These are phyloP conservation scores for Grammomys dolichurus DNA, from an alignment of 2,113 vertebrate genomes.

Conservation along the genomic window DNA sequence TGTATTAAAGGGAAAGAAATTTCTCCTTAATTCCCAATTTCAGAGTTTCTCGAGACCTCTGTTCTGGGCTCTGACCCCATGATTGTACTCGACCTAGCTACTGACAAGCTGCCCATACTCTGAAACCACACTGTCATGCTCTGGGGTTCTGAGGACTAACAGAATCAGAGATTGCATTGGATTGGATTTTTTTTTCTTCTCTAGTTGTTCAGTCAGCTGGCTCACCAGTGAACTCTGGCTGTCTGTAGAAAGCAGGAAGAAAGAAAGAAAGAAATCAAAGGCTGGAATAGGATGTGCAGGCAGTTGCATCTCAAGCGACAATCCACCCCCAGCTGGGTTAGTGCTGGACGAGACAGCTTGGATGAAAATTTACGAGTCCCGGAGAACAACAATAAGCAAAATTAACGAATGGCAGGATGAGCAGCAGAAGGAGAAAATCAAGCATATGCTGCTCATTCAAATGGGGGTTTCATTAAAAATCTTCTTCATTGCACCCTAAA, in stretches of 20 bases:
- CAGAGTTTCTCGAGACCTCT: slow-evolving; percentile 63
- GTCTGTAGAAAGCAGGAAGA: slow-evolving; percentile 42
- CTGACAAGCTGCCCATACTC: neutral
- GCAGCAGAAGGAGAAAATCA: slow-evolving; percentile 75
- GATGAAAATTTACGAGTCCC: slow-evolving; percentile 71
- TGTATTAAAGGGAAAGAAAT: slow-evolving; percentile 74
- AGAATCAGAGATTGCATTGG: neutral
- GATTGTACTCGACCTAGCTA: neutral
- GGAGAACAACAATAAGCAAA: slow-evolving; percentile 72
- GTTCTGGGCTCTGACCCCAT: neutral
- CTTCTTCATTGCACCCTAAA: slow-evolving; percentile 79
- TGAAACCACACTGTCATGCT: neutral
- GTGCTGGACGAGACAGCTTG: slow-evolving; percentile 66
- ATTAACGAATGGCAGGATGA: slow-evolving; percentile 74
- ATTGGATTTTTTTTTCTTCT: neutral
- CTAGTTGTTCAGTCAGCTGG: neutral
- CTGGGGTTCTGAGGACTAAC: neutral
- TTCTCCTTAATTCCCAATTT: slow-evolving; percentile 75
- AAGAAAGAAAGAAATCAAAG: neutral
- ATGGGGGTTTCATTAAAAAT: slow-evolving; percentile 82
- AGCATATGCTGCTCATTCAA: slow-evolving; percentile 82
- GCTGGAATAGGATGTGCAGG: neutral
- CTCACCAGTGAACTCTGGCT: slow-evolving; percentile 46
- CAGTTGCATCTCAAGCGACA: slow-evolving; percentile 46
- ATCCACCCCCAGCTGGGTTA: slow-evolving; percentile 62